Evolutionary conservation across 1,140 invertebrate species (phyloP).

Genomic region (Dermatophagoides farinae): DNA sequence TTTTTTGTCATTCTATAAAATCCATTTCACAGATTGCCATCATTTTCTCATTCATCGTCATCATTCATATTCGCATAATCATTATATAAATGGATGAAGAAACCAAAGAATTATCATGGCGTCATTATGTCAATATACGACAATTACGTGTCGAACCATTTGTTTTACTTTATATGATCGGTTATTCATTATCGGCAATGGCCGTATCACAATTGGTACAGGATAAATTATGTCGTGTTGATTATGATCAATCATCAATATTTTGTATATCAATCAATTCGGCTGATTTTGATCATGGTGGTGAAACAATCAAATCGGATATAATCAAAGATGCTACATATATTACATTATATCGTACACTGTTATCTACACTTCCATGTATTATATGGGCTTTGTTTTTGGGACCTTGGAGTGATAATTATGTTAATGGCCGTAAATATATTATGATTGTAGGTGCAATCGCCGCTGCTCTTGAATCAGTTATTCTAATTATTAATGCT

Average conservation of each 20-base stretch:
- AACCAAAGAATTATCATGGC: background rate
- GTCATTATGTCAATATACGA: background rate
- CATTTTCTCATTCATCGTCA: no score
- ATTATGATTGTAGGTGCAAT: conserved; percentile 1
- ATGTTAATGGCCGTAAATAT: conserved; percentile 9
- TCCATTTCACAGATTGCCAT: no score
- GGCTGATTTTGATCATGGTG: conserved; percentile 6
- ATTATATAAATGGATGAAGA: background rate
- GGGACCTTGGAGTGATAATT: conserved; percentile 12
- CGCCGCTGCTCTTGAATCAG: background rate
- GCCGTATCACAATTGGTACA: conserved; percentile 8
- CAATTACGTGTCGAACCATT: conserved; percentile 9
- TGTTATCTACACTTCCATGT: conserved; percentile 1
- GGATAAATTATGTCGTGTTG: conserved; percentile 12
- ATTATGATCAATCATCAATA: background rate
- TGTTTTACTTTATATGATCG: conserved; percentile 6
- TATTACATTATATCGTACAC: background rate
- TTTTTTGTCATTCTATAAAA: background rate
- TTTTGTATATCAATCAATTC: conserved; percentile 8
- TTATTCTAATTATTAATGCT: conserved; percentile 8
- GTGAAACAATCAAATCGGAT: conserved; percentile 1
- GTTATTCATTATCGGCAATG: background rate
- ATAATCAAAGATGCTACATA: background rate
- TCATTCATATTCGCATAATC: no score
- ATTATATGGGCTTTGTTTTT: conserved; percentile 9